Base-by-base conservation (phyloP, 2,888 invertebrate genomes). In the Panzeria rudis region DNA sequence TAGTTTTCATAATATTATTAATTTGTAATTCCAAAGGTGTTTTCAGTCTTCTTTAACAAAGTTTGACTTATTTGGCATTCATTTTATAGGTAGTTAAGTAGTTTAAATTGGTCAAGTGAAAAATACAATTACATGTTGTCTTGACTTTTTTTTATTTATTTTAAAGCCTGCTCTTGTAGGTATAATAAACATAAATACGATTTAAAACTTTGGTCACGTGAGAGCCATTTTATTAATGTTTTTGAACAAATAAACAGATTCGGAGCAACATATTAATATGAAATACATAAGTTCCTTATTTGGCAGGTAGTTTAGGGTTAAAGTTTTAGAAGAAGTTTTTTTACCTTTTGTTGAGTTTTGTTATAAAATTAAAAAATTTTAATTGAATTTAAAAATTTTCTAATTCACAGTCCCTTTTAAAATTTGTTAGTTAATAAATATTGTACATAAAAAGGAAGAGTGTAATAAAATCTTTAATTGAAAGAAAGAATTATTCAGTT, bases 101-200 rank as follows among this genome's bases (percentile, higher is more conserved):
- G 25, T 6, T 32, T 44, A 59, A 59, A 44, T 72, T 72, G 72
- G 59, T 72, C 59, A 72, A 72, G 59, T 72, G 59, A 44, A 59
- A 32, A 20, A 32, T 50, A 32, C 32, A 25, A 32, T 20, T 50
- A 50, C 20, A 20, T 50, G 15, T 50, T 41, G 32, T 11, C 6
- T 44, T 25, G 41, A 20, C 3, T 15, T 7, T 38, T 59, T 35
- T 2, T 15, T 54, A 52, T 23, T 4, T 23, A 11, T 15, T n/a
- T n/a, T n/a, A n/a, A 52, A 17, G 29, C 32, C 6, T 59, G 59
- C 32, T 35, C 35, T 35, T 59, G 17, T 8, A n/a, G n/a, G n/a
- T n/a, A 38, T 20, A 38, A 38, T 13, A 61, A 35, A 61, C 17
- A 13, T 61, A 20, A 20, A 38, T 35, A 38, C 6, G 35, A 0